Evolutionary conservation across 2,797 vertebrate species (phyloP).

Genomic region (Gambusia yucatana): DNA sequence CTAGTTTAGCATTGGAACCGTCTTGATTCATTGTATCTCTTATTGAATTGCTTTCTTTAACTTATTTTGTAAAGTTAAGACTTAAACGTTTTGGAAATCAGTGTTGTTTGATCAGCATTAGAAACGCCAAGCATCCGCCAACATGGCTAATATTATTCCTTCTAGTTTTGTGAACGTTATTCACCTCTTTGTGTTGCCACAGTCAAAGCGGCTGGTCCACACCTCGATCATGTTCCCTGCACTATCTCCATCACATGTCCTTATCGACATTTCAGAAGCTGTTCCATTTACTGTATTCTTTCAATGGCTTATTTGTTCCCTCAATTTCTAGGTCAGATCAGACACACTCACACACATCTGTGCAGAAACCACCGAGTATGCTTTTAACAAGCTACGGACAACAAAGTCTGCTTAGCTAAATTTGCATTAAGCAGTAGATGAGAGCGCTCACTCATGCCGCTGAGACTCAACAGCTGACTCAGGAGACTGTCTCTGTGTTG

Average conservation of each 20-base stretch:
- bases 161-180: background rate
- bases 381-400: conserved; percentile 46
- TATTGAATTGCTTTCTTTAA: background rate
- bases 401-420: conserved; percentile 48
- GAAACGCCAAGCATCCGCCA: background rate
- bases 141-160: background rate
- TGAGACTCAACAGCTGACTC: conserved; percentile 48
- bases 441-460: conserved; percentile 48
- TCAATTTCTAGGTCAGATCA: conserved; percentile 55
- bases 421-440: conserved; percentile 64
- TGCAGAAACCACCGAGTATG: conserved; percentile 18
- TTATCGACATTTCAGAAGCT: conserved; percentile 28
- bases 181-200: conserved; percentile 30
- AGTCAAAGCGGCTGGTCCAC: conserved; percentile 40
- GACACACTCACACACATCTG: conserved; percentile 26
- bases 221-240: conserved; percentile 45
- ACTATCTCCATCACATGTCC: conserved; percentile 40
- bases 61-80: background rate
- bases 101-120: background rate
- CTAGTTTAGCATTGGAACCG: background rate
- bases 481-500: conserved; percentile 44
- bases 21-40: background rate
- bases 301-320: conserved; percentile 31
- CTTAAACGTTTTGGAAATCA: background rate
- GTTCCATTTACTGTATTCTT: conserved; percentile 30